These are phyloP conservation scores for Microchirus variegatus DNA, from an alignment of 2,797 vertebrate genomes.

Conservation along the genomic window DNA sequence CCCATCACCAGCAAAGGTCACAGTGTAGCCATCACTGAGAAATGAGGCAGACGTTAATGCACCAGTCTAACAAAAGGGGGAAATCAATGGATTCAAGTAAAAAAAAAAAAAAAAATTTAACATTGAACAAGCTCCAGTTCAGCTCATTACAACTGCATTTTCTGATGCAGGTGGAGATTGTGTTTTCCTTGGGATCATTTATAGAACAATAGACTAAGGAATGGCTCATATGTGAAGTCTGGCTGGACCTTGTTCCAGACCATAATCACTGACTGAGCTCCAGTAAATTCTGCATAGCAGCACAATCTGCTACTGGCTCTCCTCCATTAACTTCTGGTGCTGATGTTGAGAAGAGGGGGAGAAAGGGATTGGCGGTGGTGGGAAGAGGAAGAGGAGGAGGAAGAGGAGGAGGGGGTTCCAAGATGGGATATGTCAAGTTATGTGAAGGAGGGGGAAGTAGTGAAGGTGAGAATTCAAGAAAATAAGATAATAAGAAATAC, in stretches of 20 bases:
- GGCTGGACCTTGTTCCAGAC: constrained; percentile 7
- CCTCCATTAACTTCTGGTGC: constrained; percentile 69
- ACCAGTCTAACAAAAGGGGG: constrained; percentile 34
- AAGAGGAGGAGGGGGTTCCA: constrained; percentile 26
- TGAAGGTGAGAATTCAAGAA: constrained; percentile 5
- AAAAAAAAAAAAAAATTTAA: constrained; percentile 7
- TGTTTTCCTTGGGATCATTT: not conserved
- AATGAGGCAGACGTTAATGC: constrained; percentile 54
- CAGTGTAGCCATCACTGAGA: constrained; percentile 24
- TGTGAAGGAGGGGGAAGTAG: constrained; percentile 19
- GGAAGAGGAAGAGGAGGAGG: constrained; percentile 4
- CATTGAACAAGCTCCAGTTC: constrained; percentile 5
- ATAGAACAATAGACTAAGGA: not conserved
- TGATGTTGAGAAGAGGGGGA: constrained; percentile 62
- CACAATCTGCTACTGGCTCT: constrained; percentile 58
- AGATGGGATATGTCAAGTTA: constrained; percentile 43
- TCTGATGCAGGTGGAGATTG: not conserved
- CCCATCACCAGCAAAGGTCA: constrained; percentile 24
- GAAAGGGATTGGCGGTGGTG: constrained; percentile 12
- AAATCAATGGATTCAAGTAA: constrained; percentile 47
- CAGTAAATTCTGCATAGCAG: constrained; percentile 70
- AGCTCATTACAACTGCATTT: not conserved
- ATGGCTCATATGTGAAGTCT: constrained; percentile 8
- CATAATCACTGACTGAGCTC: constrained; percentile 4
- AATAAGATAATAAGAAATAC: constrained; percentile 10